These are phyloP conservation scores for Tauraco hartlaubi DNA, from an alignment of 2,797 vertebrate genomes.

Conservation along the genomic window DNA sequence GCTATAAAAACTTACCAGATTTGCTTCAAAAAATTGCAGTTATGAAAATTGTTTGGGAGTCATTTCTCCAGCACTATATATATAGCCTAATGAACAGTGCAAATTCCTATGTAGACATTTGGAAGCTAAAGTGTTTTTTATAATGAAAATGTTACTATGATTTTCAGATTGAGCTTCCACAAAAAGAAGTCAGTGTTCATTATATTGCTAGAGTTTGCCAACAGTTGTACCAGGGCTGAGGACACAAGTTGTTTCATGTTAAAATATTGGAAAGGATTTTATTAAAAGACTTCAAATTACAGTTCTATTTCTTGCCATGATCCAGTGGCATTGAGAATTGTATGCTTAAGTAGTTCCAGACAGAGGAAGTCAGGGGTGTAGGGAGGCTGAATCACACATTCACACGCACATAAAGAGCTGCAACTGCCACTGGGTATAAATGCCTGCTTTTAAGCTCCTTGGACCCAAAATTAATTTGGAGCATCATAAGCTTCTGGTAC, in stretches of 20 bases:
- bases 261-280: background rate
- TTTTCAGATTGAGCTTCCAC: background rate
- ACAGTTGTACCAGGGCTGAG: background rate
- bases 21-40: background rate
- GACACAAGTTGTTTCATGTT: background rate
- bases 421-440: background rate
- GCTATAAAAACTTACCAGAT: background rate
- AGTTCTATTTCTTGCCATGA: background rate
- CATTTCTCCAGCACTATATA: background rate
- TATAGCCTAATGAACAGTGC: background rate
- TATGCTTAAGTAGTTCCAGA: background rate
- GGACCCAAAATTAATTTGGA: background rate
- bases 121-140: background rate
- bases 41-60: background rate
- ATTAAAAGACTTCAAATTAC: constrained; percentile 1
- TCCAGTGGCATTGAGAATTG: background rate
- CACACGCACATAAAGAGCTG: background rate
- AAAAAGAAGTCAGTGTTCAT: background rate
- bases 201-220: background rate
- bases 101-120: background rate
- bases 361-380: background rate
- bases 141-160: constrained; percentile 1
- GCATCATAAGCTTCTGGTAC: background rate
- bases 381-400: background rate
- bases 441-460: background rate